Percentiles rank a stretch among this genome's conserved stretches.
These are phyloP conservation scores for Dallia pectoralis DNA, from an alignment of 2,797 vertebrate genomes.

Conservation along the genomic window DNA sequence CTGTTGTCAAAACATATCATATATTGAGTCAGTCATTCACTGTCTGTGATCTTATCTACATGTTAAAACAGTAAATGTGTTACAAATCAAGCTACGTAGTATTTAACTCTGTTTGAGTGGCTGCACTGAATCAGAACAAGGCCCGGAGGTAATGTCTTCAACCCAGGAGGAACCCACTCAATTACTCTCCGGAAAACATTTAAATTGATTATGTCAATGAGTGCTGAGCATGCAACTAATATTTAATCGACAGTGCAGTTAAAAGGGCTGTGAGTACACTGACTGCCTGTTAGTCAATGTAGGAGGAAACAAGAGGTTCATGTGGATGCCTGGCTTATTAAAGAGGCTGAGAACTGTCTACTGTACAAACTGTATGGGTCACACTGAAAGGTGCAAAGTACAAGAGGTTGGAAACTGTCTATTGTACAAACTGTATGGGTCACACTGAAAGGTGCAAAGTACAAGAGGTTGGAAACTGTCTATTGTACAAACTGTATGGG, in stretches of 20 bases:
- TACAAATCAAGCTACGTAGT: not conserved
- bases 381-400: not conserved
- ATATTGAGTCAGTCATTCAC: not conserved
- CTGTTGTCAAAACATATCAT: not conserved
- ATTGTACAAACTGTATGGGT: too few species aligned
- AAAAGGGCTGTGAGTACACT: conserved; percentile 40
- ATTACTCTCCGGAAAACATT: conserved; percentile 55
- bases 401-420: too few species aligned
- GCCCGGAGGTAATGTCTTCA: not conserved
- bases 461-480: too few species aligned
- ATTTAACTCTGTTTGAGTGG: not conserved
- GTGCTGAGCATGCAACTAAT: conserved; percentile 61
- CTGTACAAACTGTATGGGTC: not conserved
- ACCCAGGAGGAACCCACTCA: conserved; percentile 39
- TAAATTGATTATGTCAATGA: conserved; percentile 62
- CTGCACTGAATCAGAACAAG: not conserved
- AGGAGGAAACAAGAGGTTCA: conserved; percentile 5
- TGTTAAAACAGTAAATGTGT: not conserved
- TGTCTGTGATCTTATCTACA: not conserved
- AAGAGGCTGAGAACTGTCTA: not conserved
- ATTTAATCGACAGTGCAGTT: conserved; percentile 63
- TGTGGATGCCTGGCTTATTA: not conserved
- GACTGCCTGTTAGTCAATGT: conserved; percentile 7
- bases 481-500: too few species aligned
- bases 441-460: too few species aligned